These are phyloP conservation scores for Paralichthys olivaceus DNA, from an alignment of 2,113 vertebrate genomes.

Conservation along the genomic window DNA sequence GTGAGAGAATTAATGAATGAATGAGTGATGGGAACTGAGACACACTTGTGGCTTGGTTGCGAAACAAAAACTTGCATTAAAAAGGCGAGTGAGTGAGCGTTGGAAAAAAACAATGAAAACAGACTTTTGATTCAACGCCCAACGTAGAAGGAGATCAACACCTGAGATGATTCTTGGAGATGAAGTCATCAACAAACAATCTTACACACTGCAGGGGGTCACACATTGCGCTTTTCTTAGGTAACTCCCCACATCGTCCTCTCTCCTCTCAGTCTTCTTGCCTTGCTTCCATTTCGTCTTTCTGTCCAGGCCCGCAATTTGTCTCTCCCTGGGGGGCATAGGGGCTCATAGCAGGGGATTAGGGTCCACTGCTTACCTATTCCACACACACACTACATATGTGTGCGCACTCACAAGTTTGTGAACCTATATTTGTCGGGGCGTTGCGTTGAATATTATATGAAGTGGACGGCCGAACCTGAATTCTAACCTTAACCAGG, in stretches of 20 bases:
- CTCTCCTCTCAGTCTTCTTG: constrained; percentile 49
- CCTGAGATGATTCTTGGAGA: constrained; percentile 42
- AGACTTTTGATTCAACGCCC: constrained; percentile 30
- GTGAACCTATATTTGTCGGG: neutral
- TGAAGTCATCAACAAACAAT: constrained; percentile 66
- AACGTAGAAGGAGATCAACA: constrained; percentile 30
- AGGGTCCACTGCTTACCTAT: constrained; percentile 49
- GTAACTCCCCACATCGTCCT: constrained; percentile 54
- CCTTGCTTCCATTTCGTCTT: constrained; percentile 40
- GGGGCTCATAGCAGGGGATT: constrained; percentile 47
- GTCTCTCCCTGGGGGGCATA: constrained; percentile 43
- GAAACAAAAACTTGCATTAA: constrained; percentile 21
- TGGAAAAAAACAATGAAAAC: neutral
- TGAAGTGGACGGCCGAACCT: neutral
- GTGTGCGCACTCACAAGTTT: constrained; percentile 12
- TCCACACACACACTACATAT: constrained; percentile 32
- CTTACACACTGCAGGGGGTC: constrained; percentile 37
- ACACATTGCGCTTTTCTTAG: constrained; percentile 35
- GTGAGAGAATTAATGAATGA: constrained; percentile 17
- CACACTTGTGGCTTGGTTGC: constrained; percentile 18
- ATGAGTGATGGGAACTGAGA: constrained; percentile 13
- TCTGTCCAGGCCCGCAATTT: constrained; percentile 64
- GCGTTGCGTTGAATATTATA: neutral
- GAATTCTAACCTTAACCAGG: neutral
- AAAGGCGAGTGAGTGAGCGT: neutral